Base-by-base conservation (phyloP, 2,888 invertebrate genomes). In the Melanargia galathea region DNA sequence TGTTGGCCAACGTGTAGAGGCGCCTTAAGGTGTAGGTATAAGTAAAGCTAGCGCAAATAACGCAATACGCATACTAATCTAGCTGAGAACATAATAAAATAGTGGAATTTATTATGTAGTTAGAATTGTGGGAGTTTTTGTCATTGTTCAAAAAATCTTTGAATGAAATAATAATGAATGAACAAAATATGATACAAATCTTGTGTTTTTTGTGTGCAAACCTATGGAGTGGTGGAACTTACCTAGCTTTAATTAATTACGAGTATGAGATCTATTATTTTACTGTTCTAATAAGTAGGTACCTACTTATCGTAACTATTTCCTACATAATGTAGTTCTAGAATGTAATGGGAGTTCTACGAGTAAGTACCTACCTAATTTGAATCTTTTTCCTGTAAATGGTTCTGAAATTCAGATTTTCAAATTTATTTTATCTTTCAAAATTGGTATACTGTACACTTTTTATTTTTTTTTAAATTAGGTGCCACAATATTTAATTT, bases 51-150 rank as follows among this genome's bases (percentile, higher is more conserved):
- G 40, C 30, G 45, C 43, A 30, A 45, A n/a, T n/a, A n/a, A n/a
- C n/a, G n/a, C n/a, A n/a, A n/a, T n/a, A 30, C 38, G 56, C 26
- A 56, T 45, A 56, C 43, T 56, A 45, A 56, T 56, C 43, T 30
- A 56, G 56, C 43, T 56, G 13, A 43, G 56, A 56, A 45, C 13
- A 18, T 45, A 56, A 45, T 45, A 56, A 43, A 56, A 56, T 40
- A 2, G 35, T n/a, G 22, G 54, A 22, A 45, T 43, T 26, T 43
- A 43, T 56, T 56, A 45, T 7, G 8, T 45, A 45, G 18, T 20
- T 24, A 40, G 35, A 22, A 55, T 40, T 40, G 54, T 55, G 54
- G 54, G 24, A 55, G 13, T 55, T 55, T 38, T 24, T 55, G 22
- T 24, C 40, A 40, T 55, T 55, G 54, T 55, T 24, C 13, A 38